phyloP scores from a whole-genome alignment of 2,113 vertebrate species.

The Hippoglossus stenolepis region DNA sequence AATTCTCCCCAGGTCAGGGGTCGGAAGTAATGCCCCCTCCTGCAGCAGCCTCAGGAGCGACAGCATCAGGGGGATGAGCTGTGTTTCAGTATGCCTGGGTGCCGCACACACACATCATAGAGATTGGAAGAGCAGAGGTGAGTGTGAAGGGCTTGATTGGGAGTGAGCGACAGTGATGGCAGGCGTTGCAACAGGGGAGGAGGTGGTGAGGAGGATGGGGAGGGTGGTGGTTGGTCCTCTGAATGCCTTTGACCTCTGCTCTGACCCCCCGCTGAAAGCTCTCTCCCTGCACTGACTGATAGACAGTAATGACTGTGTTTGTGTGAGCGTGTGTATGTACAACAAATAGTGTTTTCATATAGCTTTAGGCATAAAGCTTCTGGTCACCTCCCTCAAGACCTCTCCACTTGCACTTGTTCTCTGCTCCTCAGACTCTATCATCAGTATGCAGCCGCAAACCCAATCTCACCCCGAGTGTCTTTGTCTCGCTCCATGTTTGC shows the following conservation, averaged over 20 bases:
- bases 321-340: constrained; percentile 39
- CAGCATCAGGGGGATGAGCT: constrained; percentile 56
- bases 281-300: constrained; percentile 47
- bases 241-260: constrained; percentile 81
- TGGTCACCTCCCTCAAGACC: constrained; percentile 3
- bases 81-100: constrained; percentile 51
- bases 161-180: constrained; percentile 52
- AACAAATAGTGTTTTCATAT: constrained; percentile 28
- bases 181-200: constrained; percentile 41
- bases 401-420: not conserved
- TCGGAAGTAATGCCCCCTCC: constrained; percentile 51
- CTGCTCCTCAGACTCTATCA: not conserved
- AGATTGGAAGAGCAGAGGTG: constrained; percentile 51
- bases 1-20: constrained; percentile 79
- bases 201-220: constrained; percentile 34
- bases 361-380: constrained; percentile 6
- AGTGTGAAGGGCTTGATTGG: constrained; percentile 68
- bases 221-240: constrained; percentile 64
- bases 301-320: constrained; percentile 63
- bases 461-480: not conserved
- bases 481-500: not conserved
- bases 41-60: constrained; percentile 38
- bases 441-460: not conserved
- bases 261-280: constrained; percentile 67
- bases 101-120: constrained; percentile 44